Percentiles rank a stretch among this genome's conserved stretches.
phyloP scores from a whole-genome alignment of 2,113 vertebrate species.

The Lepisosteus osseus region DNA sequence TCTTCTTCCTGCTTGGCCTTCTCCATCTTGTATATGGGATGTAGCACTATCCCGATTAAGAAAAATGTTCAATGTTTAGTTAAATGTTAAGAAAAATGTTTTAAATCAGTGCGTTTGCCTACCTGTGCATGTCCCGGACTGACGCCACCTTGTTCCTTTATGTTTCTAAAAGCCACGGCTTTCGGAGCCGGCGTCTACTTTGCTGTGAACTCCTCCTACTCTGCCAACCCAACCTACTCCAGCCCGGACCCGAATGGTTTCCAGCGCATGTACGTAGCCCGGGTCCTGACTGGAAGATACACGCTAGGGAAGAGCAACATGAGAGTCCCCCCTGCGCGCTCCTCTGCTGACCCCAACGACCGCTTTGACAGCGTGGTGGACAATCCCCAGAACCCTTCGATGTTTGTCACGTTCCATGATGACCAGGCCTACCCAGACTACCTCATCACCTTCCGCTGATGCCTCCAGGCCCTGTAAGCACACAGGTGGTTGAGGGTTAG shows the following conservation, averaged over 20 bases:
- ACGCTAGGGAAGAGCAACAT: constrained; percentile 29
- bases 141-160: too few species aligned
- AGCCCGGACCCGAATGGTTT: too few species aligned
- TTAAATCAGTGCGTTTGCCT: too few species aligned
- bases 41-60: not conserved
- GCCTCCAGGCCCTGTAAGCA: too few species aligned
- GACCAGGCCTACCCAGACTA: constrained; percentile 64
- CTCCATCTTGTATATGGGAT: not conserved
- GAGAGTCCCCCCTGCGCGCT: constrained; percentile 38
- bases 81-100: too few species aligned
- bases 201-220: too few species aligned
- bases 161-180: too few species aligned
- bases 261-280: too few species aligned
- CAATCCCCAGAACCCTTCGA: constrained; percentile 28
- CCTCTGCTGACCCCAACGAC: constrained; percentile 20
- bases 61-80: not conserved
- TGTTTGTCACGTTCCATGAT: constrained; percentile 67
- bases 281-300: constrained; percentile 27
- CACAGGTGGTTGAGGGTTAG: too few species aligned
- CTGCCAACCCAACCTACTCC: too few species aligned
- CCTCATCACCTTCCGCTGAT: constrained; percentile 62
- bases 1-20: not conserved
- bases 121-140: too few species aligned
- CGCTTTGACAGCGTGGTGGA: constrained; percentile 62
- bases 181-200: too few species aligned